Conservation (phyloP, 2,113 vertebrate genomes). For the Pseudorasbora parva region DNA sequence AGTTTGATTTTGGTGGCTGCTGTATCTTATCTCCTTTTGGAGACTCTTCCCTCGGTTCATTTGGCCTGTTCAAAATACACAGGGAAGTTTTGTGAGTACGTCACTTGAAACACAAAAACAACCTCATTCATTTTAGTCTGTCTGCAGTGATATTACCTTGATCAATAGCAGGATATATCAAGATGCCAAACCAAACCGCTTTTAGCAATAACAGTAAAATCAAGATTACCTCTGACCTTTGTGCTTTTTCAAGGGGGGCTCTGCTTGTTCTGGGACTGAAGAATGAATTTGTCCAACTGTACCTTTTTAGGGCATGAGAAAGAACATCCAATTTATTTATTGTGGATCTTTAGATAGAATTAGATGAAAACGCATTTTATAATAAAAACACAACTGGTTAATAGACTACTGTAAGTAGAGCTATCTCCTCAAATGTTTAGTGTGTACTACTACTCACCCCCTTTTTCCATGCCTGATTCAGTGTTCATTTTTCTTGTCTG, state of each 20-base stretch:
- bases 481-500: slow-evolving; percentile 27
- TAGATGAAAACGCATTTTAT: neutral
- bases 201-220: neutral
- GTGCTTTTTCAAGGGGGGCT: slow-evolving; percentile 52
- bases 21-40: slow-evolving; percentile 6
- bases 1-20: slow-evolving; percentile 23
- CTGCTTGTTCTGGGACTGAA: slow-evolving; percentile 41
- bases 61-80: slow-evolving; percentile 35
- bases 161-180: too few species aligned
- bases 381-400: neutral
- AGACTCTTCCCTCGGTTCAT: slow-evolving; percentile 11
- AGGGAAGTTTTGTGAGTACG: neutral
- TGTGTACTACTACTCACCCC: slow-evolving; percentile 15
- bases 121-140: neutral
- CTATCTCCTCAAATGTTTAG: neutral
- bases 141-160: neutral
- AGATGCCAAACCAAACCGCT: neutral
- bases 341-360: neutral
- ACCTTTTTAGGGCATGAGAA: slow-evolving; percentile 20
- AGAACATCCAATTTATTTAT: neutral
- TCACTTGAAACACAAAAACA: neutral
- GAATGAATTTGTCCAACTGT: slow-evolving; percentile 20
- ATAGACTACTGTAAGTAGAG: neutral
- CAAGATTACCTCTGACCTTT: slow-evolving; percentile 50
- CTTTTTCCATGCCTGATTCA: neutral